phyloP scores from a whole-genome alignment of 2,113 vertebrate species.

The Periophthalmodon schlosseri region DNA sequence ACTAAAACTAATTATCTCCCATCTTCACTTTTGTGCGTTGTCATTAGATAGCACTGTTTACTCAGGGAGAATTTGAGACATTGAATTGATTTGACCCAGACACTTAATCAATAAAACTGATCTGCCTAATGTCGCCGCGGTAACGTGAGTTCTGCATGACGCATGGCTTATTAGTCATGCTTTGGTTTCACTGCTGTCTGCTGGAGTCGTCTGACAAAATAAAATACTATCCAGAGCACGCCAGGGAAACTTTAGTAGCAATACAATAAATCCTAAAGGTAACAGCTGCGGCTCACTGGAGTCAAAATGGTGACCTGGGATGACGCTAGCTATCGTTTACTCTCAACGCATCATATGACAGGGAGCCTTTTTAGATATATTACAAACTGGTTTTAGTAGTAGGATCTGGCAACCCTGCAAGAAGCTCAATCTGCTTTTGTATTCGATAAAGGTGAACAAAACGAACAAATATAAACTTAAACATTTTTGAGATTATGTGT shows the following conservation, averaged over 20 bases:
- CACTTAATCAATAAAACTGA: slow-evolving; percentile 54
- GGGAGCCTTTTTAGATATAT: background rate
- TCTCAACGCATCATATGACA: background rate
- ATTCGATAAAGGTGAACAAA: too few relatives aligned
- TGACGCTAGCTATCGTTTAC: background rate
- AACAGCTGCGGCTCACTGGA: background rate
- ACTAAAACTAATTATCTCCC: background rate
- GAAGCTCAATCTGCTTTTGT: too few relatives aligned
- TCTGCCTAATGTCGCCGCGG: slow-evolving; percentile 46
- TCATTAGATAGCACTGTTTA: slow-evolving; percentile 29
- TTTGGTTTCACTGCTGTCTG: slow-evolving; percentile 36
- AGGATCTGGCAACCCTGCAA: too few relatives aligned
- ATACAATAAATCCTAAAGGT: background rate
- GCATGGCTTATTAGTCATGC: slow-evolving; percentile 23
- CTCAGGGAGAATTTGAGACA: slow-evolving; percentile 43
- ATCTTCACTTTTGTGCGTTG: background rate
- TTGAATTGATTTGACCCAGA: slow-evolving; percentile 49
- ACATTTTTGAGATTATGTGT: too few relatives aligned
- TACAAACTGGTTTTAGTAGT: background rate
- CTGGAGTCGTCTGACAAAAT: slow-evolving; percentile 11
- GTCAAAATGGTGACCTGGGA: too few relatives aligned
- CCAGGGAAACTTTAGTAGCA: slow-evolving; percentile 2
- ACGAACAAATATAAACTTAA: too few relatives aligned
- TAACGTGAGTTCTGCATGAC: slow-evolving; percentile 46
- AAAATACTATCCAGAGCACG: slow-evolving; percentile 7